phyloP scores from a whole-genome alignment of 1,140 invertebrate genomes.

The Vollenhovia emeryi region DNA sequence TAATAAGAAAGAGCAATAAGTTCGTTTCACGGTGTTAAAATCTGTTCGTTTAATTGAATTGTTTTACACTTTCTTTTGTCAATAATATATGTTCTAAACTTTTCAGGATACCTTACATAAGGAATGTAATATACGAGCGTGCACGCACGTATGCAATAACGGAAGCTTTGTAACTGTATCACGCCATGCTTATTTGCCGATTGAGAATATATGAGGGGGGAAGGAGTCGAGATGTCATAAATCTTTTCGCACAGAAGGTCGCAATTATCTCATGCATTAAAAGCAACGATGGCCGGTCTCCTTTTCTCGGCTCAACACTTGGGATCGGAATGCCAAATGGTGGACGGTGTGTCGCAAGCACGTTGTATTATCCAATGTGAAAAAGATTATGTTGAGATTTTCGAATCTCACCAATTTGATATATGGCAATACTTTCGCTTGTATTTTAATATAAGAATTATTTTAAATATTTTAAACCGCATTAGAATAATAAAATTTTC shows the following conservation, averaged over 20 bases:
- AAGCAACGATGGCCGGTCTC: slow-evolving; percentile 75
- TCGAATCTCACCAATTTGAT: neutral
- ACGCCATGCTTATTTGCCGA: slow-evolving; percentile 77
- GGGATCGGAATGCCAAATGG: slow-evolving; percentile 2
- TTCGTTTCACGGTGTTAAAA: neutral
- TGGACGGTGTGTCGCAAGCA: neutral
- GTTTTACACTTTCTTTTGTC: neutral
- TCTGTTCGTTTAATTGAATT: slow-evolving; percentile 3
- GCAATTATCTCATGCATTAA: slow-evolving; percentile 84
- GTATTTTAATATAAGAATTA: neutral
- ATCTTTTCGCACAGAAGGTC: slow-evolving; percentile 80
- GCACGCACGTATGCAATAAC: slow-evolving; percentile 70
- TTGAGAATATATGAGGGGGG: slow-evolving; percentile 68
- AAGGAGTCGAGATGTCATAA: slow-evolving; percentile 77
- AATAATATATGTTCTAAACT: slow-evolving; percentile 19
- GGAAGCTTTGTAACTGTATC: slow-evolving; percentile 77
- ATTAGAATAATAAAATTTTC: slow-evolving; percentile 1
- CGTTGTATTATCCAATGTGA: neutral
- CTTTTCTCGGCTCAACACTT: slow-evolving; percentile 48
- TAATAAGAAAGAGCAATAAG: neutral
- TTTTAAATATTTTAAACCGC: neutral
- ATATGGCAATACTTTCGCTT: neutral
- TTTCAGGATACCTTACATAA: slow-evolving; percentile 60
- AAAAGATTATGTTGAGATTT: neutral
- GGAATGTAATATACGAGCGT: slow-evolving; percentile 34